Percentiles rank a stretch among this genome's conserved stretches.
These are phyloP conservation scores for Sylvia atricapilla DNA, from an alignment of 2,113 vertebrate species.

Conservation along the genomic window DNA sequence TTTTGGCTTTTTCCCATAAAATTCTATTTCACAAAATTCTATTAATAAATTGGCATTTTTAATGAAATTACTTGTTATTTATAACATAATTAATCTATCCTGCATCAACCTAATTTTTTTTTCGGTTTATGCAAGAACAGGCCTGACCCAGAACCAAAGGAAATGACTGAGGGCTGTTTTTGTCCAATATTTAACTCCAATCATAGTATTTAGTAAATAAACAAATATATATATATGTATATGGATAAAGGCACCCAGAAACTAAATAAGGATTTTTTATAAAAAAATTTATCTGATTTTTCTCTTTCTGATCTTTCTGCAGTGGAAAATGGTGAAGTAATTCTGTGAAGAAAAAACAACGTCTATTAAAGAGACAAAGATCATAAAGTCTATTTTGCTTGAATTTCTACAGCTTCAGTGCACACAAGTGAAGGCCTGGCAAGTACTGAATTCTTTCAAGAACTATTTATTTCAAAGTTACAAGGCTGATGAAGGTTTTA, in stretches of 20 bases:
- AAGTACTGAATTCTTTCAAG: neutral
- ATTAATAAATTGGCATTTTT: no score
- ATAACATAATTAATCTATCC: neutral
- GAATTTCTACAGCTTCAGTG: neutral
- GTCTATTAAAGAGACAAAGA: neutral
- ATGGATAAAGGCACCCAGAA: neutral
- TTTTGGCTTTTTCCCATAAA: no score
- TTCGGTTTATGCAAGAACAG: neutral
- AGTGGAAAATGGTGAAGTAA: neutral
- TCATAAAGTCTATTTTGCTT: neutral
- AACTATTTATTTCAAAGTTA: slow-evolving; percentile 31
- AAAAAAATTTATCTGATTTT: neutral
- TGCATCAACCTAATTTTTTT: neutral
- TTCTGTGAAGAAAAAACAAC: neutral
- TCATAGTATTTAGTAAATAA: neutral
- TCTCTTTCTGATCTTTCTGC: neutral
- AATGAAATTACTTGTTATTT: no score
- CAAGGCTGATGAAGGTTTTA: slow-evolving; percentile 2
- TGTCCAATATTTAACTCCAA: neutral
- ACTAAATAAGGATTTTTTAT: neutral
- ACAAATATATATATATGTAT: neutral
- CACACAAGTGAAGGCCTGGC: neutral
- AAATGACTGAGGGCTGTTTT: accelerated
- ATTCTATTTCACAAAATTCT: no score
- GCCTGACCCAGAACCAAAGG: neutral